phyloP scores from a whole-genome alignment of 1,140 invertebrate species.

The Danaus melanippus region DNA sequence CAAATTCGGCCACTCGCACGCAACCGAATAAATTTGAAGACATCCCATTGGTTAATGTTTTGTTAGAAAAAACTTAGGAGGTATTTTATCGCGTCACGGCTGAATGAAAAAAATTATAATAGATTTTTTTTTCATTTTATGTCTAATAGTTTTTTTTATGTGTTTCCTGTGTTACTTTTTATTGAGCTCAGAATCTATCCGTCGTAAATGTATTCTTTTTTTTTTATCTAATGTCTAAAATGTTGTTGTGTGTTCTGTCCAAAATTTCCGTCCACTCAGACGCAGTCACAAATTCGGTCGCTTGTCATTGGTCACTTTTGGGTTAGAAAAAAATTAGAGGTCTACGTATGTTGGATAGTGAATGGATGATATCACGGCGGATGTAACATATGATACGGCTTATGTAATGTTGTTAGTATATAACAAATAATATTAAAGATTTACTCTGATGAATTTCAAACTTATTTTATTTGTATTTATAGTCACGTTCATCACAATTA shows the following conservation, averaged over 20 bases:
- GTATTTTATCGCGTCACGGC: constrained; percentile 10
- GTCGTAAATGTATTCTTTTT: too few relatives aligned
- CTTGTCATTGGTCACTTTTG: constrained; percentile 23
- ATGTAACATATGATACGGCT: too few relatives aligned
- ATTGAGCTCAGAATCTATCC: too few relatives aligned
- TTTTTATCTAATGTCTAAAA: too few relatives aligned
- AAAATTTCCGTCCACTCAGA: constrained; percentile 32
- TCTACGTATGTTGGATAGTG: constrained; percentile 4
- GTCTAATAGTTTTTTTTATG: neutral
- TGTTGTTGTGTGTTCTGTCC: constrained; percentile 7
- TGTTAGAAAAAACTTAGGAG: constrained; percentile 25
- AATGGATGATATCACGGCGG: too few relatives aligned
- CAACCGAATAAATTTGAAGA: constrained; percentile 23
- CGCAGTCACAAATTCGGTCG: constrained; percentile 26
- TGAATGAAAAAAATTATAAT: neutral
- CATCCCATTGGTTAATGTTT: constrained; percentile 27
- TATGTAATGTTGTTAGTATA: constrained; percentile 2
- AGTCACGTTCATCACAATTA: neutral
- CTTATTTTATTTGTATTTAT: constrained; percentile 5
- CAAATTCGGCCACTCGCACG: constrained; percentile 42
- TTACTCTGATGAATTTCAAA: too few relatives aligned
- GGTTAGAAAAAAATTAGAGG: constrained; percentile 35
- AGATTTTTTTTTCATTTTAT: neutral
- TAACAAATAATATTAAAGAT: neutral
- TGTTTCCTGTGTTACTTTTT: neutral